Evolutionary conservation across 2,113 vertebrate genomes (phyloP).

Genomic region (Colaptes auratus): DNA sequence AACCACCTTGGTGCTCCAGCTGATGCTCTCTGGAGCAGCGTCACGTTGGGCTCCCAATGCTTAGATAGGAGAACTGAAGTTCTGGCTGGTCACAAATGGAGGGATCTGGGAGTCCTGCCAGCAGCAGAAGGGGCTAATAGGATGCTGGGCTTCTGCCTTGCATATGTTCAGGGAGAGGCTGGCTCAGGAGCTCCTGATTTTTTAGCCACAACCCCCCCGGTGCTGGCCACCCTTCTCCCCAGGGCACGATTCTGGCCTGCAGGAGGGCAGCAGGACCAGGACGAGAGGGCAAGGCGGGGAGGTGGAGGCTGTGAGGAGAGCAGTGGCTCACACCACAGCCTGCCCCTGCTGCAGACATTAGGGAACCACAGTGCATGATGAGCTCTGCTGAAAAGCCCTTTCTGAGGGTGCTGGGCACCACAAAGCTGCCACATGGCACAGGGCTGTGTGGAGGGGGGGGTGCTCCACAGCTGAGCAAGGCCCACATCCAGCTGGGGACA

Average conservation of each 20-base stretch:
- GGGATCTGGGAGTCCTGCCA: slow-evolving; percentile 42
- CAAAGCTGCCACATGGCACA: not conserved
- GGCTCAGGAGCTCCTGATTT: not conserved
- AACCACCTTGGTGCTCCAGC: not conserved
- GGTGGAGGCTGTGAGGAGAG: not conserved
- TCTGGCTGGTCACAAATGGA: not conserved
- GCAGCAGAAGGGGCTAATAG: slow-evolving; percentile 7
- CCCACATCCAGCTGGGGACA: not conserved
- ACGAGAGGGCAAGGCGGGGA: not conserved
- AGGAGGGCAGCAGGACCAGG: not conserved
- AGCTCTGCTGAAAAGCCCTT: rapidly evolving
- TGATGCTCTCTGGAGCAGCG: not conserved
- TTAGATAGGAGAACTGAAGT: not conserved
- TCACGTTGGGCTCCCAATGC: not conserved
- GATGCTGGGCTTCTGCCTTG: not conserved
- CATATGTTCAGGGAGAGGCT: rapidly evolving
- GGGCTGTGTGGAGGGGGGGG: too few species aligned
- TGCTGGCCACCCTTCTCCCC: not conserved
- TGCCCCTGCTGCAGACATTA: not conserved
- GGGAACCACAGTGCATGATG: not conserved
- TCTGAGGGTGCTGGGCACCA: not conserved
- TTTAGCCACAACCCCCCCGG: not conserved
- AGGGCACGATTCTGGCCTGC: not conserved
- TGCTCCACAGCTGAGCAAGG: not conserved
- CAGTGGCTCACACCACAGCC: not conserved